Conservation (phyloP, 2,113 vertebrate genomes). For the Eurystomus gularis region DNA sequence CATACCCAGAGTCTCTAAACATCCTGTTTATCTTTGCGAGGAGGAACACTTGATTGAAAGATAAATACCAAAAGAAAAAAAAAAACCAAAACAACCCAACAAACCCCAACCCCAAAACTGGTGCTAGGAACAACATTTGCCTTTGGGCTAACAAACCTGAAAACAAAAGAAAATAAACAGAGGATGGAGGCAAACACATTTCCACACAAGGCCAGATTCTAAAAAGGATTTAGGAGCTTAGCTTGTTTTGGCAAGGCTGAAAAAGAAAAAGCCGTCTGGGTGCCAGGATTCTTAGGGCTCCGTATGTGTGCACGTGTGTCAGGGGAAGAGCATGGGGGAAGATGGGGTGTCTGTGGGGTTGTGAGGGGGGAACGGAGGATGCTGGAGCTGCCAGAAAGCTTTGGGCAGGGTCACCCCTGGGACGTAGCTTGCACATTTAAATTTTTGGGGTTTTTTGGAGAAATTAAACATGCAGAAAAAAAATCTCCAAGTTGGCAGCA, state of each 20-base stretch:
- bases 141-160: constrained; percentile 57
- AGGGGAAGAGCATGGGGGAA: not conserved
- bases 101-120: not conserved
- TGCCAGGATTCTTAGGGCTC: constrained; percentile 43
- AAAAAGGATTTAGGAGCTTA: constrained; percentile 55
- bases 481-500: not conserved
- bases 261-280: constrained; percentile 6
- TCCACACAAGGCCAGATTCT: constrained; percentile 46
- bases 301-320: not conserved
- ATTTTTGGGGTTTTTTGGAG: not conserved
- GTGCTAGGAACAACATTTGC: constrained; percentile 43
- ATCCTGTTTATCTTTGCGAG: constrained; percentile 60
- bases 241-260: constrained; percentile 52
- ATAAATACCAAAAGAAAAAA: constrained; percentile 26
- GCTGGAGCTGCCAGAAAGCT: not conserved
- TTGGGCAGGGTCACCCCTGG: not conserved
- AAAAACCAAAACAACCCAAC: not conserved
- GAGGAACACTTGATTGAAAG: constrained; percentile 58
- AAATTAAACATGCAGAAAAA: not conserved
- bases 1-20: constrained; percentile 51
- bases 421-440: not conserved
- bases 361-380: not conserved
- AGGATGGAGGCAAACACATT: constrained; percentile 49
- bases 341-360: not conserved
- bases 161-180: constrained; percentile 68